Base-by-base conservation (phyloP, 2,797 vertebrate species). In the Ciconia nigra region DNA sequence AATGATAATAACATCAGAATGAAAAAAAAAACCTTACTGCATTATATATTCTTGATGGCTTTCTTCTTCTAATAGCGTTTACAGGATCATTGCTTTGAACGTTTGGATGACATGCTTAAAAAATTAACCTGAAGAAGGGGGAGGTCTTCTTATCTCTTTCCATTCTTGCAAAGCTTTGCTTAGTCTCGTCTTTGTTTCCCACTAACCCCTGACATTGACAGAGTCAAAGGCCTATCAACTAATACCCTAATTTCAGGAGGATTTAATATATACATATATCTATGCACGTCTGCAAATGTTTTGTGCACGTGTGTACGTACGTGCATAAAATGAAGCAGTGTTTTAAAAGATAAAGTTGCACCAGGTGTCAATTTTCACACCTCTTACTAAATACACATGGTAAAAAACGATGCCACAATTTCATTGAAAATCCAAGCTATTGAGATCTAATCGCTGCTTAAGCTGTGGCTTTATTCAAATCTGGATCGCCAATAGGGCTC, bases 401-500 rank as follows among this genome's bases (percentile, higher is more conserved):
- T 86, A 97, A 97, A 69, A 65, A n/a, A 13, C 0, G 46, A 85
- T 90, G 96, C 96, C 97, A 95, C 97, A 93, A 97, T 97, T 98
- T 97, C 97, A 97, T 95, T 96, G 96, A 96, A 98, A 98, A 97
- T 97, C 97, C 97, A 94, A 97, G 96, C 97, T 97, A 98, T 96
- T 98, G 97, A 98, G 98, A 98, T 98, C 97, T 98, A 98, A 98
- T 98, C 98, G 29, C 94, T 83, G 89, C 89, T 96, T 98, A 98
- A 98, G 97, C 97, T 93, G 95, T 94, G 97, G 97, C 96, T 98
- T 98, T 98, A 98, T 98, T 98, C 97, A 98, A 98, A 98, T 97
- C 96, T 97, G 99, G 99, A 99, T 99, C 99, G 99, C 99, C 98
- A 99, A 98, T 98, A 98, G 98, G 98, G 99, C 98, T 99, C 99